Base-by-base conservation (phyloP, 2,113 vertebrate species). In the Pyrgilauda ruficollis region DNA sequence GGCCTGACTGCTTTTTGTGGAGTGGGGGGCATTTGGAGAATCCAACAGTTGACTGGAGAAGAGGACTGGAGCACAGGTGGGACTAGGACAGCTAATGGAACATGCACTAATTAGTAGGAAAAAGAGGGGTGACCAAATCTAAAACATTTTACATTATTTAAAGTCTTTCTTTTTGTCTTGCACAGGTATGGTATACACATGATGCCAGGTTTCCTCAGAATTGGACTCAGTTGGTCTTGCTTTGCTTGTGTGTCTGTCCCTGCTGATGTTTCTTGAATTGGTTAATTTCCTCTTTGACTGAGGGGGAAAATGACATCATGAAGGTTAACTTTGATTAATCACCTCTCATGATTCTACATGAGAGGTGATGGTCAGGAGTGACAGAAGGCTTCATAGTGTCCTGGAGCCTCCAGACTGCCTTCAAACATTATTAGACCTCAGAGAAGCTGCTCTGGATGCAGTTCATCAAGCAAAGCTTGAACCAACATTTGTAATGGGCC, bases 141-240 rank as follows among this genome's bases (percentile, higher is more conserved):
- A 20, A 72, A 83, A 22, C 2, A 0, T 69, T 41, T 66, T 10
- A 15, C 4, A 22, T 28, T 30, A 68, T 64, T 84, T 91, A 35
- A 80, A 69, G 13, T 18, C 30, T 73, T 58, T 50, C 16, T 75
- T 74, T 79, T 23, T 59, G 26, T 22, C 23, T 79, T 81, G 12
- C 4, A 33, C 21, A n/a, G 33, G 39, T 27, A 2, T 1, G 1
- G 30, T 7, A 58, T 20, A 31, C 9, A 28, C 7, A 7, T 17
- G 37, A 56, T 66, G 7, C 2, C 23, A 56, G 8, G 2, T 43
- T 69, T 91, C 64, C 37, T 80, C 15, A 56, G 8, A 72, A 59
- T 8, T 24, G 3, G 1, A 5, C 12, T 81, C 73, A 64, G 35
- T 31, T 66, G 13, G 28, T 80, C 16, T 53, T 87, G 5, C 4